phyloP scores from a whole-genome alignment of 2,113 vertebrate genomes.

The Phalacrocorax carbo region DNA sequence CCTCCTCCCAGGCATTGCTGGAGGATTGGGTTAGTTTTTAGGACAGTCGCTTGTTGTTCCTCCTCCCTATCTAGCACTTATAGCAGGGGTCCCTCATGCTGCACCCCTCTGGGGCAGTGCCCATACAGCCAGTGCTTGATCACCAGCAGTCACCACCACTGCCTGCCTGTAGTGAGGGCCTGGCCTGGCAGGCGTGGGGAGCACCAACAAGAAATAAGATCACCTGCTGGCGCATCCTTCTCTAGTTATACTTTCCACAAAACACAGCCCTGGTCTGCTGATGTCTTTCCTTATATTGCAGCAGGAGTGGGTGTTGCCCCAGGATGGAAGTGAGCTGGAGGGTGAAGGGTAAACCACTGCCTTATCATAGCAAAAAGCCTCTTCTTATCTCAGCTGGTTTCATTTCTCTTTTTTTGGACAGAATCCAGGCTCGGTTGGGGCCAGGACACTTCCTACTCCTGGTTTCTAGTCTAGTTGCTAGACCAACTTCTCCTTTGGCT shows the following conservation, averaged over 20 bases:
- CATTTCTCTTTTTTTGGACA: slow-evolving; percentile 3
- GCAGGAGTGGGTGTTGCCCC: background rate
- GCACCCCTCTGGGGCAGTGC: background rate
- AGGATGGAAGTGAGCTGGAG: rapidly evolving
- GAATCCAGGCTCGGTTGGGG: background rate
- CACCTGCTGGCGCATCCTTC: background rate
- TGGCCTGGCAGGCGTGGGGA: background rate
- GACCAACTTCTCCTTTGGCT: slow-evolving; percentile 22
- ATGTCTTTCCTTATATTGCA: rapidly evolving
- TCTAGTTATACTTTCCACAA: background rate
- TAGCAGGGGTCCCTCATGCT: background rate
- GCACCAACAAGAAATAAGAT: background rate
- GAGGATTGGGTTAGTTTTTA: background rate
- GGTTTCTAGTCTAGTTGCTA: background rate
- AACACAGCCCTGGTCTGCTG: background rate
- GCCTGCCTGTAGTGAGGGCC: background rate
- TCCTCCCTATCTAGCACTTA: background rate
- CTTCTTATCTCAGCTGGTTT: background rate
- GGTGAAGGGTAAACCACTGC: background rate
- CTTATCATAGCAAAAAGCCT: background rate
- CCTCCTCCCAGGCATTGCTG: background rate
- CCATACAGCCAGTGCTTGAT: rapidly evolving
- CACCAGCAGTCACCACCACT: background rate
- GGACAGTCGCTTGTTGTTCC: background rate
- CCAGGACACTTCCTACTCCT: background rate